These are phyloP conservation scores for Sitobion miscanthi DNA, from an alignment of 1,140 invertebrate species.

Conservation along the genomic window DNA sequence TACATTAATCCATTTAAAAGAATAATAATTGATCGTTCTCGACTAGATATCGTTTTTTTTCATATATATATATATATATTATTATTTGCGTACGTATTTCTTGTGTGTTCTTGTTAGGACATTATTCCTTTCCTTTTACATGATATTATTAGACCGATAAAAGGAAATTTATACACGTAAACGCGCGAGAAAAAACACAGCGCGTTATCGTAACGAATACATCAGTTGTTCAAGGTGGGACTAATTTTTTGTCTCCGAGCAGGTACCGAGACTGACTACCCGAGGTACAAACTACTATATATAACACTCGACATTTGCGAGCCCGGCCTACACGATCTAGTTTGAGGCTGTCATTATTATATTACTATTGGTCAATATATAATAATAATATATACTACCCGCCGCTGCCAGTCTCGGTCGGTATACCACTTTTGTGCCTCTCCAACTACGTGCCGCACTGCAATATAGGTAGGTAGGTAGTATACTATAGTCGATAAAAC, in stretches of 20 bases:
- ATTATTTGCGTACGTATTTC: background rate
- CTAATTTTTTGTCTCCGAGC: conserved; percentile 8
- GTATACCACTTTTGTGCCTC: background rate
- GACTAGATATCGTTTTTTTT: background rate
- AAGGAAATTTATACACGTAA: background rate
- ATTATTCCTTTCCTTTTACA: conserved; percentile 1
- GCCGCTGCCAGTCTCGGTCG: background rate
- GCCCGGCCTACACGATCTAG: conserved; percentile 29
- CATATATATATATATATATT: background rate
- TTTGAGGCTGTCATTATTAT: background rate
- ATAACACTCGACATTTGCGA: conserved; percentile 39
- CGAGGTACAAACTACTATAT: background rate
- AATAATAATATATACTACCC: background rate
- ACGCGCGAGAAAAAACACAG: background rate
- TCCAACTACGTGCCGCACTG: background rate
- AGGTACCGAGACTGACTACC: background rate
- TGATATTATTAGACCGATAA: background rate
- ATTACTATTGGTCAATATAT: conserved; percentile 7
- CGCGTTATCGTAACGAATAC: background rate
- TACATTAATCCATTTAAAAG: conserved; percentile 22
- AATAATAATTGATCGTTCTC: conserved; percentile 21
- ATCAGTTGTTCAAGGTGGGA: conserved; percentile 37
- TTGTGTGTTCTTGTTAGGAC: background rate
- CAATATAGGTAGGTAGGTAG: background rate
- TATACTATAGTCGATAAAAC: background rate